A percentile compares a stretch with the other conserved stretches of the same genome.
phyloP scores from a whole-genome alignment of 2,113 vertebrate species.

The Silurus meridionalis region DNA sequence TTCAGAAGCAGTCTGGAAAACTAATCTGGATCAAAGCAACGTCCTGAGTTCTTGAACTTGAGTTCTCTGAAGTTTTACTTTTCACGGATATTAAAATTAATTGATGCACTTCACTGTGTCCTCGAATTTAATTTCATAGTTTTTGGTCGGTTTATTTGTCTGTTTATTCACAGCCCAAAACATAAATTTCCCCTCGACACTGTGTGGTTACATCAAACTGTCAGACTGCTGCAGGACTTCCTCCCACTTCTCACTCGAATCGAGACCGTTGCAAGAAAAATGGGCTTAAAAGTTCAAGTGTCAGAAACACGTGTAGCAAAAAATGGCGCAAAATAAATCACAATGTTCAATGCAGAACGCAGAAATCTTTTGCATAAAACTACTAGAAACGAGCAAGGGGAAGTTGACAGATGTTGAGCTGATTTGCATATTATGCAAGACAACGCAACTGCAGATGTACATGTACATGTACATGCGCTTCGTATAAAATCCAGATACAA shows the following conservation, averaged over 20 bases:
- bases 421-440: conserved; percentile 8
- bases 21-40: not conserved
- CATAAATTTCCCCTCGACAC: not conserved
- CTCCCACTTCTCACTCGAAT: not conserved
- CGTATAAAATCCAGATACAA: not conserved
- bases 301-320: not conserved
- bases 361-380: not conserved
- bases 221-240: not conserved
- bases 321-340: not conserved
- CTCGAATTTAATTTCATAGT: not conserved
- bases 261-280: not conserved
- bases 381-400: not conserved
- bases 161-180: not conserved
- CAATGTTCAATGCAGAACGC: not conserved
- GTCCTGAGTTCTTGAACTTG: not conserved
- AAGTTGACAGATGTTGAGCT: not conserved
- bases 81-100: not conserved
- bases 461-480: not conserved
- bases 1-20: not conserved
- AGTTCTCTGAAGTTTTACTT: not conserved
- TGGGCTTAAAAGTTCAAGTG: not conserved
- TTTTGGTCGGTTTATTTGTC: not conserved
- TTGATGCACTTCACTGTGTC: not conserved
- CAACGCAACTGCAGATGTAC: not conserved
- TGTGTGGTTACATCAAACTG: not conserved